phyloP scores from a whole-genome alignment of 2,797 vertebrate species.

The Bradypodion pumilum region DNA sequence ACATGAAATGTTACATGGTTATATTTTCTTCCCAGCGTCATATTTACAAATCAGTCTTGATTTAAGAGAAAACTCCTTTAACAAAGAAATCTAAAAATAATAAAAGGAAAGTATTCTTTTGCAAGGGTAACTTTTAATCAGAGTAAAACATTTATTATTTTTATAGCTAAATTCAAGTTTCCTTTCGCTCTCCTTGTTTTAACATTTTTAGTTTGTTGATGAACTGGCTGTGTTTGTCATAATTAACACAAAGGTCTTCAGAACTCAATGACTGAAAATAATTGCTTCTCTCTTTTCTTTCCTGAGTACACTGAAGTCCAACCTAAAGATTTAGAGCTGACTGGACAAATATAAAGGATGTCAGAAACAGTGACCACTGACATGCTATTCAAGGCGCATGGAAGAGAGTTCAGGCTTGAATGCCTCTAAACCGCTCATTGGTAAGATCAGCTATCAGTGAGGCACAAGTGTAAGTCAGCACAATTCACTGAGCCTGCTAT shows the following conservation, averaged over 20 bases:
- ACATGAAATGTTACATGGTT: not conserved
- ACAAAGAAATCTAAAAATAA: constrained; percentile 31
- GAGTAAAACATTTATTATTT: constrained; percentile 47
- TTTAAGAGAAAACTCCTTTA: not conserved
- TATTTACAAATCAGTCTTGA: constrained; percentile 15
- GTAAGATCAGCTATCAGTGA: constrained; percentile 88
- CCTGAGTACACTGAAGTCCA: constrained; percentile 80
- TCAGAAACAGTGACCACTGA: constrained; percentile 88
- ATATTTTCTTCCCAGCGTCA: not conserved
- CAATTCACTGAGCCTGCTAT: constrained; percentile 88
- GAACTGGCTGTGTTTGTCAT: constrained; percentile 84
- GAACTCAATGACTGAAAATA: constrained; percentile 88
- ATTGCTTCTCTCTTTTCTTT: constrained; percentile 89
- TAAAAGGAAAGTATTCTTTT: constrained; percentile 45
- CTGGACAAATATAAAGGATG: constrained; percentile 92
- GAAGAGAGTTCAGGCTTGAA: constrained; percentile 84
- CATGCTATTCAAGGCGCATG: constrained; percentile 84
- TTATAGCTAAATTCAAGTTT: constrained; percentile 67
- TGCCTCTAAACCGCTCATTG: constrained; percentile 83
- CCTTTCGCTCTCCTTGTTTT: constrained; percentile 54
- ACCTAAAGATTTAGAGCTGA: constrained; percentile 91
- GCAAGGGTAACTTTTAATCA: constrained; percentile 55
- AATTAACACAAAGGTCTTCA: constrained; percentile 87
- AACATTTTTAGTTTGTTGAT: constrained; percentile 82
- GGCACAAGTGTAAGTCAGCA: constrained; percentile 84